Percentiles rank a stretch among this genome's conserved stretches.
phyloP scores from a whole-genome alignment of 2,797 vertebrate genomes.

The Sphenodon punctatus region DNA sequence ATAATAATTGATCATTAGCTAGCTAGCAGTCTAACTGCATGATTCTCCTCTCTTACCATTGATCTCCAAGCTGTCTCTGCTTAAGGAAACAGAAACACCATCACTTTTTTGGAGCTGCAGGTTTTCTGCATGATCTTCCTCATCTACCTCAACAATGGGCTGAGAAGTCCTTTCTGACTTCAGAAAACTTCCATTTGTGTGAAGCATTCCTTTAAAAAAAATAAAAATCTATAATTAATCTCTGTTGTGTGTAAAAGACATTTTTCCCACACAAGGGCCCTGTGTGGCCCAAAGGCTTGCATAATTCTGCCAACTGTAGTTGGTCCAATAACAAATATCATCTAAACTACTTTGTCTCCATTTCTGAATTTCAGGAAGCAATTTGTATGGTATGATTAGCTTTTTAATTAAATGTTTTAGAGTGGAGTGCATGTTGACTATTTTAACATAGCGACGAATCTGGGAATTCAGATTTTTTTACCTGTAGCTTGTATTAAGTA shows the following conservation, averaged over 20 bases:
- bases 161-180: constrained; percentile 78
- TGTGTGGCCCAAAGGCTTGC: no score
- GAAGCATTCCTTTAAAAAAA: constrained; percentile 53
- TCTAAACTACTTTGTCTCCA: no score
- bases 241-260: no score
- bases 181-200: constrained; percentile 65
- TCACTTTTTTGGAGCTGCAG: constrained; percentile 56
- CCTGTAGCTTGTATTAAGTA: not conserved
- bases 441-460: not conserved
- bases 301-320: no score
- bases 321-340: no score
- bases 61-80: constrained; percentile 79
- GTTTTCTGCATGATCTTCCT: constrained; percentile 60
- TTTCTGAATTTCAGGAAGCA: no score
- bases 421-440: no score
- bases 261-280: no score
- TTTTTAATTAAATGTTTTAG: not conserved
- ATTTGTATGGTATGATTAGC: not conserved
- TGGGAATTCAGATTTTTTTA: not conserved
- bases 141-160: constrained; percentile 70
- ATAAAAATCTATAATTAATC: no score
- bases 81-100: constrained; percentile 63
- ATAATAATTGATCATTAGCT: not conserved
- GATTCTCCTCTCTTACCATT: constrained; percentile 77
- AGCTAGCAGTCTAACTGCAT: not conserved